A percentile compares a stretch with the other conserved stretches of the same genome.
Evolutionary conservation across 2,113 vertebrate species (phyloP).

Genomic region (Gavialis gangeticus): DNA sequence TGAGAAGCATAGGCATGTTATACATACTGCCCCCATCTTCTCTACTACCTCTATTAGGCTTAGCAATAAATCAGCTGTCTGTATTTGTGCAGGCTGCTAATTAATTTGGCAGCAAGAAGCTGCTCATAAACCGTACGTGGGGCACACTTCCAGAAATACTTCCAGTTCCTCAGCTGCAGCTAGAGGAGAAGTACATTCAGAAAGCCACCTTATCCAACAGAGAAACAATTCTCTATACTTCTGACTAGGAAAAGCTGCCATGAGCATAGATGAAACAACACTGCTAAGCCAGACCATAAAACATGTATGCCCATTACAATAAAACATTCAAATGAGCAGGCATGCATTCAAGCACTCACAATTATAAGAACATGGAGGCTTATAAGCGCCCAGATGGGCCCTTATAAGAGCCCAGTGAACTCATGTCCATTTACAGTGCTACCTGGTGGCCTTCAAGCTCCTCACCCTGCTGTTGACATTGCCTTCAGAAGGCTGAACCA

Average conservation of each 20-base stretch:
- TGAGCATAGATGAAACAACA: not conserved
- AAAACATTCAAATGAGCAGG: not conserved
- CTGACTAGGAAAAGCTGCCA: not conserved
- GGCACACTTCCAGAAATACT: not conserved
- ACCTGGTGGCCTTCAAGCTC: too few species aligned
- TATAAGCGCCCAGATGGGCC: not conserved
- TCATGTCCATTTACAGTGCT: too few species aligned
- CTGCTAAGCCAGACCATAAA: not conserved
- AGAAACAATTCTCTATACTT: not conserved
- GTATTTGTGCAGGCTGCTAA: not conserved
- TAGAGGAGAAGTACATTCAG: not conserved
- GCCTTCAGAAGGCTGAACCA: too few species aligned
- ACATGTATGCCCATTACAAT: not conserved
- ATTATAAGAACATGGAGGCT: not conserved
- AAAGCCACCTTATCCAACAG: not conserved
- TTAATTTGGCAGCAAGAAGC: not conserved
- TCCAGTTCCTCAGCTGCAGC: accelerated
- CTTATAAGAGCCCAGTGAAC: too few species aligned
- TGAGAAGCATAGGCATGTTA: too few species aligned
- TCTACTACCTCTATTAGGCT: not conserved
- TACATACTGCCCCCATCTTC: not conserved
- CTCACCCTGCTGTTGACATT: too few species aligned
- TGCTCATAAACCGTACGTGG: not conserved
- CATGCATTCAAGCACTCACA: not conserved
- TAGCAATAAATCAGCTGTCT: not conserved